Evolutionary conservation across 2,888 invertebrate species (phyloP), one percentile per base, ranked within the genome.

Genomic region (Dendrolimus houi): DNA sequence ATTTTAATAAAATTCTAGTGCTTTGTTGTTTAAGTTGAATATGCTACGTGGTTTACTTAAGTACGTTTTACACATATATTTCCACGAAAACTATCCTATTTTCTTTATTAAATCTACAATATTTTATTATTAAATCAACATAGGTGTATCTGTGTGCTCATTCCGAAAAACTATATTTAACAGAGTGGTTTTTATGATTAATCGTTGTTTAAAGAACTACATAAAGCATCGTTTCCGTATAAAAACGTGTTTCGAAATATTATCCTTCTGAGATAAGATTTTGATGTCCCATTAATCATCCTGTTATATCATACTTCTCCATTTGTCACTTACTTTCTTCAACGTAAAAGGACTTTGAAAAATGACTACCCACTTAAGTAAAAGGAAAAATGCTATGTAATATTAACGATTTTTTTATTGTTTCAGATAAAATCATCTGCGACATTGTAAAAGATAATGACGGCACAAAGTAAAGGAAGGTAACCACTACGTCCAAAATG

Each of bases 321-420:
- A 86, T 86, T 87, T 85, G 86, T 86, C 85, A 81, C 77, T 75
- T 73, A 75, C 74, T 72, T 76, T 72, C 71, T 72, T 74, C 71
- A 72, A 66, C 67, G 69, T 72, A 66, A 74, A 78, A 70, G 67
- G 77, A 81, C 81, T 80, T 81, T 86, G 86, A 87, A 81, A 83
- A 87, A 86, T 85, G 74, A 78, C 72, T 74, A 70, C 62, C 74
- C 71, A 74, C 74, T 77, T 76, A 73, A 65, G 68, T 65, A 68
- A 59, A 66, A 63, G 65, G 59, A 62, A 67, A 64, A 70, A 60
- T 59, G 61, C 29, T 58, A 62, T 59, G 63, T 58, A 58, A 64
- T 64, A 64, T 68, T 68, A 65, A 72, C 60, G 63, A 54, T 55
- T 56, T 74, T 68, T 77, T 74, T 68, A 67, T 87, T 88, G 88